A percentile compares a stretch with the other conserved stretches of the same genome.
Conservation (phyloP, 2,797 vertebrate species). For the Chelon labrosus region DNA sequence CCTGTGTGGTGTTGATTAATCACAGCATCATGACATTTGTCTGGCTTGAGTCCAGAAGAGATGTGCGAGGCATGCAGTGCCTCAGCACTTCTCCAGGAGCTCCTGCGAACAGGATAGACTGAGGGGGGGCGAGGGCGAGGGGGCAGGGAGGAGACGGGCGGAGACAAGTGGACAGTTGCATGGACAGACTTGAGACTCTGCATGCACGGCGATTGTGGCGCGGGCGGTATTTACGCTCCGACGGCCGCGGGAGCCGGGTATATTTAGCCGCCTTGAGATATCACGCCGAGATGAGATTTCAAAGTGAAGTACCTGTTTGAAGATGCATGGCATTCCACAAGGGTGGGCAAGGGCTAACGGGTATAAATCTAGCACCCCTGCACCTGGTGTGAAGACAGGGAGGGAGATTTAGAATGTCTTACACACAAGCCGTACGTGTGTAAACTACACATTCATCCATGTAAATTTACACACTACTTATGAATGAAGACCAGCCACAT, state of each 20-base stretch:
- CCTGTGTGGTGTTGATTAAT: constrained; percentile 71
- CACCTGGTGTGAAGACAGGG: constrained; percentile 80
- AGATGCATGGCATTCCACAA: constrained; percentile 85
- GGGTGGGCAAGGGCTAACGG: constrained; percentile 76
- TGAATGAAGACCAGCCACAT: constrained; percentile 54
- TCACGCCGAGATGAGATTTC: constrained; percentile 83
- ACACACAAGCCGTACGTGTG: constrained; percentile 73
- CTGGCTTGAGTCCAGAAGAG: constrained; percentile 70
- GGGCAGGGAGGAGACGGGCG: constrained; percentile 54
- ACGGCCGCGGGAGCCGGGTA: constrained; percentile 78
- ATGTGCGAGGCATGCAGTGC: constrained; percentile 72
- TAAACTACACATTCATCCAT: constrained; percentile 75
- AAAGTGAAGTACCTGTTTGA: constrained; percentile 86
- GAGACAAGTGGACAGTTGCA: constrained; percentile 77
- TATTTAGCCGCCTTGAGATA: constrained; percentile 82
- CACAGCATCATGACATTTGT: constrained; percentile 70
- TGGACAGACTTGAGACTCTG: constrained; percentile 74
- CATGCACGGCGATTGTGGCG: constrained; percentile 62
- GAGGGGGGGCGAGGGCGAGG: constrained; percentile 23
- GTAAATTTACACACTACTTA: constrained; percentile 72
- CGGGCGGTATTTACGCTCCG: constrained; percentile 79
- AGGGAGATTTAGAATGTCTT: constrained; percentile 74
- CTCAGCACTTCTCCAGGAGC: constrained; percentile 77
- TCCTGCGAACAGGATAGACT: constrained; percentile 46
- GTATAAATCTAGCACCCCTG: constrained; percentile 81